Evolutionary conservation across 1,140 invertebrate species (phyloP).

Genomic region (Fragariocoptes setiger): DNA sequence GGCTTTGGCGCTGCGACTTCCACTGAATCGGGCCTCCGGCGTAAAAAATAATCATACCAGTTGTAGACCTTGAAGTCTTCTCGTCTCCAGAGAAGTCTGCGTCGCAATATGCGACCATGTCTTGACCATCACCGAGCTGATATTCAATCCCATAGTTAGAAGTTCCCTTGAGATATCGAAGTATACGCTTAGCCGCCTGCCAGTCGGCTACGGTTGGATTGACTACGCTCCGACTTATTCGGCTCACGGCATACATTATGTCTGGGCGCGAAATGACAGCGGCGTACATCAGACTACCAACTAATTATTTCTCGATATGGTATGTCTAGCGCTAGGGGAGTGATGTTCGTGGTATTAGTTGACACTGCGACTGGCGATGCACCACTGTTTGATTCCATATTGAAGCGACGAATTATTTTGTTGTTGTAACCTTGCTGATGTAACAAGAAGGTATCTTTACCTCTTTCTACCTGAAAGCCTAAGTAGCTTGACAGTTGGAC

Average conservation of each 20-base stretch:
- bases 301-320: constrained; percentile 6
- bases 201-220: too few relatives aligned
- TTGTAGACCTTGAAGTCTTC: too few relatives aligned
- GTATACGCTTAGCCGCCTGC: too few relatives aligned
- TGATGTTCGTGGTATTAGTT: neutral
- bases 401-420: constrained; percentile 9
- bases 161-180: too few relatives aligned
- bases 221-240: too few relatives aligned
- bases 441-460: constrained; percentile 3
- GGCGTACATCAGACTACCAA: constrained; percentile 17
- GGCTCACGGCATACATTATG: constrained; percentile 17
- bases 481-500: constrained; percentile 1
- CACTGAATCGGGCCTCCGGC: too few relatives aligned
- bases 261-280: constrained; percentile 18
- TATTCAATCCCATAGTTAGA: too few relatives aligned
- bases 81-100: too few relatives aligned
- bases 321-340: neutral
- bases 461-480: constrained; percentile 1
- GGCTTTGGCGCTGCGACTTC: too few relatives aligned
- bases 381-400: constrained; percentile 6
- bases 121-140: too few relatives aligned
- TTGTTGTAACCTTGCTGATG: constrained; percentile 2
- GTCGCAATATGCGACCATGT: too few relatives aligned
- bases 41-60: too few relatives aligned
- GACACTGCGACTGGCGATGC: constrained; percentile 2